These are phyloP conservation scores for Tetraneura akinire DNA, from an alignment of 1,140 invertebrate genomes.

Conservation along the genomic window DNA sequence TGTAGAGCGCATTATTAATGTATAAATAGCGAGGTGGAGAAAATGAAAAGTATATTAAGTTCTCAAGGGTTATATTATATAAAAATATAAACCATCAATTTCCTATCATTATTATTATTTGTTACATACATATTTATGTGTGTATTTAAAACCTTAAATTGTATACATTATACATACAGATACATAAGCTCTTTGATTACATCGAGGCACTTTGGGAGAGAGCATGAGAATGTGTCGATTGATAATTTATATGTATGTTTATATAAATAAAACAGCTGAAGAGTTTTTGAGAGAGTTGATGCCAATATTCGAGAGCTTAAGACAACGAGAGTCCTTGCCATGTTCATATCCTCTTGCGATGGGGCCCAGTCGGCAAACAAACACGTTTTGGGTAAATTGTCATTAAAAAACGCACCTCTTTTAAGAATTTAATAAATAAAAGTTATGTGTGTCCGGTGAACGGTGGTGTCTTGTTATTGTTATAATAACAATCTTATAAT, in stretches of 20 bases:
- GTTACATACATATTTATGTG: no score
- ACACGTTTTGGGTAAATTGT: slow-evolving; percentile 52
- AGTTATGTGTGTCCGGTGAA: no score
- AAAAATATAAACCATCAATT: not conserved
- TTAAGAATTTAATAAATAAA: not conserved
- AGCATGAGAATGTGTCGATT: slow-evolving; percentile 14
- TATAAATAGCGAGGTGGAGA: not conserved
- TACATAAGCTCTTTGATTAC: slow-evolving; percentile 16
- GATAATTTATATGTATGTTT: not conserved
- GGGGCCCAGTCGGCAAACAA: slow-evolving; percentile 60
- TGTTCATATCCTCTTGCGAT: slow-evolving; percentile 85
- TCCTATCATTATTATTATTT: no score
- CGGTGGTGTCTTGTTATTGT: not conserved
- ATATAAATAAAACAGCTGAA: slow-evolving; percentile 67
- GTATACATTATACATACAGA: not conserved
- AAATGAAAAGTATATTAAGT: slow-evolving; percentile 7
- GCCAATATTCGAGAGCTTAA: slow-evolving; percentile 89
- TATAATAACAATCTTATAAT: not conserved
- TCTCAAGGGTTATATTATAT: slow-evolving; percentile 41
- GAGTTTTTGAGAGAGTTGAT: slow-evolving; percentile 89
- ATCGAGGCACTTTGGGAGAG: slow-evolving; percentile 40
- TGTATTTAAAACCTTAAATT: not conserved
- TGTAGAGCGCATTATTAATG: not conserved
- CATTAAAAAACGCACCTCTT: not conserved
- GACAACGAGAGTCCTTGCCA: slow-evolving; percentile 82